phyloP scores from a whole-genome alignment of 2,888 invertebrate genomes.

The Rutpela maculata region DNA sequence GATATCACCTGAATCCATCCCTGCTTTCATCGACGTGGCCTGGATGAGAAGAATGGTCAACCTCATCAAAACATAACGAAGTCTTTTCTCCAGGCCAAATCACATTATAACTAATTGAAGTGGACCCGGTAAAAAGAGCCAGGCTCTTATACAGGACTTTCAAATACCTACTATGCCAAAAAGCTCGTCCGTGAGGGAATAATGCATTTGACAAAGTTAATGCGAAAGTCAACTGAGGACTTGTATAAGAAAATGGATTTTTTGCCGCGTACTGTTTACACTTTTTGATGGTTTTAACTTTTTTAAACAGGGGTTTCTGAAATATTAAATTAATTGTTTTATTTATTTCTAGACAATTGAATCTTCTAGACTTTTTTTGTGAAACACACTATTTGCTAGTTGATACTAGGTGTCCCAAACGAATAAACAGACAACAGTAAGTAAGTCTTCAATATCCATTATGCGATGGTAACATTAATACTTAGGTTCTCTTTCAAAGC shows the following conservation, averaged over 20 bases:
- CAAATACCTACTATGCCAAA: constrained; percentile 50
- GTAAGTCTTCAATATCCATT: too few species aligned
- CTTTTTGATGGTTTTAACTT: not conserved
- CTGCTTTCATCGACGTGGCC: constrained; percentile 51
- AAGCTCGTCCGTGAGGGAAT: constrained; percentile 45
- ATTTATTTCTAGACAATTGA: not conserved
- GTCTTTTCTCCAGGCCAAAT: constrained; percentile 72
- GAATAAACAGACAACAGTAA: too few species aligned
- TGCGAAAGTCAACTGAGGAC: constrained; percentile 40
- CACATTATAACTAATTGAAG: constrained; percentile 74
- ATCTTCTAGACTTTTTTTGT: too few species aligned
- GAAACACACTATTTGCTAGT: not conserved
- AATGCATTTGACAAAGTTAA: constrained; percentile 51
- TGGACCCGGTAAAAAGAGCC: constrained; percentile 66
- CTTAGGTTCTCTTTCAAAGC: too few species aligned
- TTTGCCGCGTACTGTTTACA: not conserved
- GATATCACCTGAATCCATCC: constrained; percentile 37
- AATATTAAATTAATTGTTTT: not conserved
- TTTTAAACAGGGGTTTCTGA: not conserved
- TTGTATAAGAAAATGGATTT: constrained; percentile 8
- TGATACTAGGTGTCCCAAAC: too few species aligned
- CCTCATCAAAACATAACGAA: constrained; percentile 73
- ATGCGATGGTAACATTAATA: too few species aligned
- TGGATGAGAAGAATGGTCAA: constrained; percentile 69
- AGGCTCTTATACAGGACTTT: constrained; percentile 48